phyloP scores from a whole-genome alignment of 2,888 invertebrate genomes.

The Tribolium freemani region DNA sequence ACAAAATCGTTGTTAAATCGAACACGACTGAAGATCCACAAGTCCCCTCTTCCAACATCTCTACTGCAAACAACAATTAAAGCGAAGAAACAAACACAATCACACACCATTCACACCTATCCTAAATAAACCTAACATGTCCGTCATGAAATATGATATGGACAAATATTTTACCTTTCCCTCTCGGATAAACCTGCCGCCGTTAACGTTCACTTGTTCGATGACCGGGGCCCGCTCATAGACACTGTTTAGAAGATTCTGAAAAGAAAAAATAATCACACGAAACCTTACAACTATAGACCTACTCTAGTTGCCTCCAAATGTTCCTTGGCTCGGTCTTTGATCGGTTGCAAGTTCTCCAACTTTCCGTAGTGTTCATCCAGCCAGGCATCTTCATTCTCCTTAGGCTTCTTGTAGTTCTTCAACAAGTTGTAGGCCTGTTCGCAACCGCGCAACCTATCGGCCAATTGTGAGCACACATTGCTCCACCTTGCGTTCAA shows the following conservation, averaged over 20 bases:
- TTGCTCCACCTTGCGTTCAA: conserved; percentile 93
- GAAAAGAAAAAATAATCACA: conserved; percentile 56
- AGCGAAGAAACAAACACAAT: conserved; percentile 44
- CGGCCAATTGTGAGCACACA: conserved; percentile 89
- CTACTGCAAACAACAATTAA: conserved; percentile 46
- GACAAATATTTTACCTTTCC: conserved; percentile 86
- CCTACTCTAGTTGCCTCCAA: conserved; percentile 86
- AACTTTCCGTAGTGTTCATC: conserved; percentile 87
- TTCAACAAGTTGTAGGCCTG: conserved; percentile 91
- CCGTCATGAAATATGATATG: not conserved
- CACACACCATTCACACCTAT: conserved; percentile 44
- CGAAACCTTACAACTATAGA: conserved; percentile 47
- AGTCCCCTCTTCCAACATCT: conserved; percentile 31
- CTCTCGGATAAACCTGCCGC: conserved; percentile 95
- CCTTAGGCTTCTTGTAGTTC: conserved; percentile 89
- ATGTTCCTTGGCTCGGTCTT: conserved; percentile 79
- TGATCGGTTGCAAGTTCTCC: conserved; percentile 80
- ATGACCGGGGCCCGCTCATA: conserved; percentile 95
- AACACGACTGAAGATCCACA: conserved; percentile 3
- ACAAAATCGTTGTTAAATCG: conserved; percentile 29
- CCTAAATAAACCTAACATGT: conserved; percentile 45
- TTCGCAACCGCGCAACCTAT: conserved; percentile 92
- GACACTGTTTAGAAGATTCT: conserved; percentile 94
- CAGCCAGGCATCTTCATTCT: conserved; percentile 91
- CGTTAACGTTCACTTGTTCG: conserved; percentile 95